Percentiles rank a stretch among this genome's conserved stretches.
Evolutionary conservation across 2,797 vertebrate genomes (phyloP).

Genomic region (Eurystomus glaucurus): DNA sequence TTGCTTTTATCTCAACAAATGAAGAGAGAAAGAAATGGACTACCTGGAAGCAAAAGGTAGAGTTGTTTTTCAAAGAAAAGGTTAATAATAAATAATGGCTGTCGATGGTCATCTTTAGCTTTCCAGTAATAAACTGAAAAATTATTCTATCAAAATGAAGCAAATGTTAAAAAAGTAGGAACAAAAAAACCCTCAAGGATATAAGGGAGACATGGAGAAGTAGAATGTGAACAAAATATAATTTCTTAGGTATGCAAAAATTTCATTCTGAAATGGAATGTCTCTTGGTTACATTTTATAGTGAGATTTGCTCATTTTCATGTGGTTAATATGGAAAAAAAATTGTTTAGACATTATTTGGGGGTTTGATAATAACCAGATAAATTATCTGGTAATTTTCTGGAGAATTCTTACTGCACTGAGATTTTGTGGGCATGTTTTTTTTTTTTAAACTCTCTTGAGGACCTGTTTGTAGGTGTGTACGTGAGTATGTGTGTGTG

Average conservation of each 20-base stretch:
- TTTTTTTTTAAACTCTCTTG: background rate
- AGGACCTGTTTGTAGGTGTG: background rate
- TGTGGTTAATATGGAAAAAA: background rate
- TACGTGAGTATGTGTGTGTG: rapidly evolving
- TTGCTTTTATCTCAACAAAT: background rate
- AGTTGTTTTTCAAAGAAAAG: background rate
- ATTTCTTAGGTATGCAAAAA: background rate
- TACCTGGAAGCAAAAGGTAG: background rate
- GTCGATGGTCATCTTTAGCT: background rate
- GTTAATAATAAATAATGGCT: background rate
- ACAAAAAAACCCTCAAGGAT: background rate
- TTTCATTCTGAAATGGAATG: background rate
- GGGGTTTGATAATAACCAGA: background rate
- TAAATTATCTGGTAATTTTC: background rate
- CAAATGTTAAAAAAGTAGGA: background rate
- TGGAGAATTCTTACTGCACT: background rate
- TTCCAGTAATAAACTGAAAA: background rate
- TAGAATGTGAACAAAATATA: background rate
- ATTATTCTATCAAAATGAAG: background rate
- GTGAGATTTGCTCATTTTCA: background rate
- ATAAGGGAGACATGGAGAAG: background rate
- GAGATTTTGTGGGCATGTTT: background rate
- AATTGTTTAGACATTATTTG: background rate
- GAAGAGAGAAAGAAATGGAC: background rate
- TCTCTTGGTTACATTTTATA: background rate